phyloP scores from a whole-genome alignment of 2,888 invertebrate genomes.

The Idaea biselata region DNA sequence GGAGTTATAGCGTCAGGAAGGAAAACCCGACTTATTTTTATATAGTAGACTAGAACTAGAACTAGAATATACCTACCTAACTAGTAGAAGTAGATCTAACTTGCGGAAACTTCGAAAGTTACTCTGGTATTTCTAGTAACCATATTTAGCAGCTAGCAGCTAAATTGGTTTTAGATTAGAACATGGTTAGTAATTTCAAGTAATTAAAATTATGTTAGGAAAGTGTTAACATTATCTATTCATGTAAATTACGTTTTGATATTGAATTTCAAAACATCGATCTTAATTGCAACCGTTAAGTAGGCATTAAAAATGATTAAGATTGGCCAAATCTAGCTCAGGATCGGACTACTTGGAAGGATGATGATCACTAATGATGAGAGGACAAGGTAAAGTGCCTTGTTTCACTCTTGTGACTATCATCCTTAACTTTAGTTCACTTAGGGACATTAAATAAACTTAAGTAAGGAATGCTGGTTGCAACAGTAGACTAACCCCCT shows the following conservation, averaged over 20 bases:
- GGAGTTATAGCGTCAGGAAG: no score
- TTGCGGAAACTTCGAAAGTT: constrained; percentile 44
- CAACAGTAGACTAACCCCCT: no score
- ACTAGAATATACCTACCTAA: background rate
- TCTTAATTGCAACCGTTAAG: background rate
- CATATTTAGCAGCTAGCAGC: constrained; percentile 36
- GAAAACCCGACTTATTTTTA: no score
- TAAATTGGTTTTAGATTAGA: constrained; percentile 30
- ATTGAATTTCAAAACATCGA: background rate
- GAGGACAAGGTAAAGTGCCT: no score
- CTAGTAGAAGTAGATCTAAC: constrained; percentile 5
- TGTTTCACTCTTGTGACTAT: no score
- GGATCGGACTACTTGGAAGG: no score
- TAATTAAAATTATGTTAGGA: constrained; percentile 20
- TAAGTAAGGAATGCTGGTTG: no score
- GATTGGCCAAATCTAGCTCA: background rate
- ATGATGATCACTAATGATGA: no score
- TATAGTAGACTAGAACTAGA: no score
- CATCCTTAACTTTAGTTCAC: no score
- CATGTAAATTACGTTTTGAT: background rate
- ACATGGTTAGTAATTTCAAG: constrained; percentile 36
- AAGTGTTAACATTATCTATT: background rate
- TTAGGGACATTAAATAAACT: no score
- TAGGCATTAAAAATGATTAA: background rate
- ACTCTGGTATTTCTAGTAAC: constrained; percentile 13